Percentiles rank a stretch among this genome's conserved stretches.
Conservation (phyloP, 2,797 vertebrate species). For the Toxotes lorentzi region DNA sequence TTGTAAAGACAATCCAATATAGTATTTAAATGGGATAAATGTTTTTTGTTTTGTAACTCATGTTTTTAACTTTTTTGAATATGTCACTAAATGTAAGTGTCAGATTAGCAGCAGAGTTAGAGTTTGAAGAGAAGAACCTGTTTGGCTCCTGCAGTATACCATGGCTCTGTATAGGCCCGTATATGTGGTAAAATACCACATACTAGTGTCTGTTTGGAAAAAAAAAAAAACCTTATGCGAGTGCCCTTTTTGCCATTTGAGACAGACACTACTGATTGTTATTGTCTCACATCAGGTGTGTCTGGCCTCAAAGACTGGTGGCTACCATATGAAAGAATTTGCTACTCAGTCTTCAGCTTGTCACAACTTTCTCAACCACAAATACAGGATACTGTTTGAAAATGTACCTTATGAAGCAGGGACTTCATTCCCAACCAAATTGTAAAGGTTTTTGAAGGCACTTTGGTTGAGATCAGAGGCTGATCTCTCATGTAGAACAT, state of each 20-base stretch:
- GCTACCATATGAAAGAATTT: background rate
- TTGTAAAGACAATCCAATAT: background rate
- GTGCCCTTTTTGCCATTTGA: background rate
- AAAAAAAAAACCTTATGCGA: background rate
- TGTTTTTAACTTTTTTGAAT: background rate
- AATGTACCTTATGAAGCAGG: background rate
- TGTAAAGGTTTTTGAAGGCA: background rate
- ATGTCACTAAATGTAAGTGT: background rate
- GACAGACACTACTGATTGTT: background rate
- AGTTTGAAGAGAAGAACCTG: background rate
- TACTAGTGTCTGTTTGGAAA: background rate
- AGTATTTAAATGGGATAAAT: background rate
- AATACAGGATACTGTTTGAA: too few species aligned
- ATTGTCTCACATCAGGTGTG: background rate
- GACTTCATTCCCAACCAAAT: background rate
- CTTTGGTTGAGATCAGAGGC: background rate
- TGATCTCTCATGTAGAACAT: background rate
- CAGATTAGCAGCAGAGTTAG: background rate
- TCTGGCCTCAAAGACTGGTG: background rate
- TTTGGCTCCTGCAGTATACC: background rate
- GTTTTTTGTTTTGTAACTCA: background rate
- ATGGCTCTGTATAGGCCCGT: background rate
- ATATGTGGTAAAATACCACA: background rate
- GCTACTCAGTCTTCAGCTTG: background rate
- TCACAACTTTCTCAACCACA: background rate